Percentiles rank a stretch among this genome's conserved stretches.
phyloP scores from a whole-genome alignment of 2,113 vertebrate species.

The Amphiprion ocellaris region DNA sequence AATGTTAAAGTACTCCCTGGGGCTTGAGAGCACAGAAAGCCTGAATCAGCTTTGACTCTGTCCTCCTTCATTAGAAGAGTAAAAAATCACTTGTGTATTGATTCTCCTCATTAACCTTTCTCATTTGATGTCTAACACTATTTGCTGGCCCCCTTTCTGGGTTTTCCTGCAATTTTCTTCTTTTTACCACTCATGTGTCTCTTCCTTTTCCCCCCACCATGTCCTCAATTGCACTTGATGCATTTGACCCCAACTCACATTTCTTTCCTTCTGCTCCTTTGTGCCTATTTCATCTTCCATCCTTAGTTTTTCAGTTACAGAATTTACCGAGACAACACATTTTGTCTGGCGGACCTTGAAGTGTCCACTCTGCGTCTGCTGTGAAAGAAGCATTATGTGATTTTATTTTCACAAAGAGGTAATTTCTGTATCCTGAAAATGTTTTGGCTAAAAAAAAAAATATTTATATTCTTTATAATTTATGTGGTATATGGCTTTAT shows the following conservation, averaged over 20 bases:
- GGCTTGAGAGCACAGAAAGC: constrained; percentile 52
- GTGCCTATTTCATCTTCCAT: background rate
- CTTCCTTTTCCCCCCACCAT: background rate
- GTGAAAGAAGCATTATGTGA: background rate
- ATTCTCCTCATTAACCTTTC: constrained; percentile 67
- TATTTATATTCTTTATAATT: too few species aligned
- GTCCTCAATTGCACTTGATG: background rate
- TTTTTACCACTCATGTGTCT: background rate
- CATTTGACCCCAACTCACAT: background rate
- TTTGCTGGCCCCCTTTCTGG: constrained; percentile 26
- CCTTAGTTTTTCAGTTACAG: background rate
- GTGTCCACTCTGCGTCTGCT: constrained; percentile 18
- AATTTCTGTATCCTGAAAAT: too few species aligned
- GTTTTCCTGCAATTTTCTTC: constrained; percentile 18
- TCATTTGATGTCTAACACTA: constrained; percentile 49
- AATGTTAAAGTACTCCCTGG: constrained; percentile 53
- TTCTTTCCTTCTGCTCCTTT: background rate
- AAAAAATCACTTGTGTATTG: constrained; percentile 62
- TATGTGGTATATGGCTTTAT: too few species aligned
- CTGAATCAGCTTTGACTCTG: constrained; percentile 66
- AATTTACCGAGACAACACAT: constrained; percentile 11
- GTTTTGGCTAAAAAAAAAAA: too few species aligned
- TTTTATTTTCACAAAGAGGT: too few species aligned
- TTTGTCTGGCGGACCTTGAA: constrained; percentile 1
- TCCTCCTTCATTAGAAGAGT: constrained; percentile 64